These are phyloP conservation scores for Strigamia transsilvanica DNA, from an alignment of 2,888 invertebrate genomes.

Conservation along the genomic window DNA sequence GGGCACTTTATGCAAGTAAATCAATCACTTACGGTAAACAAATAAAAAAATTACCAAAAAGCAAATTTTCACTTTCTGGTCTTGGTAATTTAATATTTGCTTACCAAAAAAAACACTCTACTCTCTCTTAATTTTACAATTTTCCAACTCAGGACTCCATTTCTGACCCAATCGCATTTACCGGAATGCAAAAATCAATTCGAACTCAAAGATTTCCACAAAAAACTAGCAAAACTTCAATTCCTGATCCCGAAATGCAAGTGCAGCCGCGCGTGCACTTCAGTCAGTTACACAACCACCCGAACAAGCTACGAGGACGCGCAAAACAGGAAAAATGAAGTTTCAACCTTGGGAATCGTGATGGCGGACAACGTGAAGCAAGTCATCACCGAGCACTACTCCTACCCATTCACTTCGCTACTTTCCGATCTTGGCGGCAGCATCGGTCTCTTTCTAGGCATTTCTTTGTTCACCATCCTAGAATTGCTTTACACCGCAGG, in stretches of 20 bases:
- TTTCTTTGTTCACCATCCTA: not conserved
- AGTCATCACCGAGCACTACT: not conserved
- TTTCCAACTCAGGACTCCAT: not conserved
- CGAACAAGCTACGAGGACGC: not conserved
- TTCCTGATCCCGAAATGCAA: too few species aligned
- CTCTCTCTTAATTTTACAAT: not conserved
- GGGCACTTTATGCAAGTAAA: not conserved
- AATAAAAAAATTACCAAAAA: too few species aligned
- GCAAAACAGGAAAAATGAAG: not conserved
- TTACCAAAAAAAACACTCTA: too few species aligned
- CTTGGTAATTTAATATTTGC: too few species aligned
- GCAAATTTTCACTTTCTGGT: too few species aligned
- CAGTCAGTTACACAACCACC: too few species aligned
- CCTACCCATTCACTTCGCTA: not conserved
- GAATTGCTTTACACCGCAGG: not conserved
- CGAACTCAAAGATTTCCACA: too few species aligned
- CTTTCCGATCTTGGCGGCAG: not conserved
- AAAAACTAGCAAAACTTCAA: too few species aligned
- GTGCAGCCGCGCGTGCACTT: too few species aligned
- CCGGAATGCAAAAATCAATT: too few species aligned
- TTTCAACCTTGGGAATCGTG: not conserved
- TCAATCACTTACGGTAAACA: too few species aligned
- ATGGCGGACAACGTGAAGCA: not conserved
- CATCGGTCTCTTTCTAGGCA: not conserved
- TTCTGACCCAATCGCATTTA: too few species aligned